Conservation (phyloP, 2,797 vertebrate species). For the Enteromius mattozi region DNA sequence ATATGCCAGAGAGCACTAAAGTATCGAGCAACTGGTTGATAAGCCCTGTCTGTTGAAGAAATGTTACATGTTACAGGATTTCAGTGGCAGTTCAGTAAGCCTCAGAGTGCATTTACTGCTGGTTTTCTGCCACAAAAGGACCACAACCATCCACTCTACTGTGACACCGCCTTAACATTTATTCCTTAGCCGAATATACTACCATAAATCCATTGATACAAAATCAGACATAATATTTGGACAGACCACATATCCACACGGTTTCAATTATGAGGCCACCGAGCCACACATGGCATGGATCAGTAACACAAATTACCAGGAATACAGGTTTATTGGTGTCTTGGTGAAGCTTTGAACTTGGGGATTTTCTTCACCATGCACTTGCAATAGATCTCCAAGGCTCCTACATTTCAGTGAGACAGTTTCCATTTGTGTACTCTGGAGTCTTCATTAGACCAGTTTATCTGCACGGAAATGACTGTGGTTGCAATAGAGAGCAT, state of each 20-base stretch:
- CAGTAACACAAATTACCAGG: constrained; percentile 33
- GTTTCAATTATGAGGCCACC: constrained; percentile 47
- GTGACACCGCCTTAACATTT: constrained; percentile 60
- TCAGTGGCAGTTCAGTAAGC: constrained; percentile 34
- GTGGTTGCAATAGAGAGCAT: constrained; percentile 37
- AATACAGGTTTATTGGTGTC: constrained; percentile 50
- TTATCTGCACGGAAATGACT: constrained; percentile 49
- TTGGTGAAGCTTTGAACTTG: constrained; percentile 32
- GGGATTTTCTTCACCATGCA: constrained; percentile 41
- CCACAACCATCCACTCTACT: constrained; percentile 59
- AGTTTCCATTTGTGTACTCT: constrained; percentile 47
- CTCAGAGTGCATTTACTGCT: constrained; percentile 13
- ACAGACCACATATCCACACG: constrained; percentile 53
- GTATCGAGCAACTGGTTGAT: not conserved
- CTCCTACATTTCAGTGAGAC: constrained; percentile 20
- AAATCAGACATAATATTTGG: constrained; percentile 65
- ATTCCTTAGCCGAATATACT: constrained; percentile 46
- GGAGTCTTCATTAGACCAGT: constrained; percentile 47
- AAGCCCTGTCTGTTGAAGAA: constrained; percentile 10
- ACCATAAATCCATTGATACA: constrained; percentile 59
- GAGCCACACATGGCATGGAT: constrained; percentile 55
- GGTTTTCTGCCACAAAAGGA: constrained; percentile 34
- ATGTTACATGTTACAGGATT: constrained; percentile 43
- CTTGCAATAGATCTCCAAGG: constrained; percentile 22
- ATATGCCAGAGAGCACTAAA: constrained; percentile 19